Evolutionary conservation across 2,797 vertebrate species (phyloP), one percentile per base, ranked within the genome.

Genomic region (Danio albolineatus): DNA sequence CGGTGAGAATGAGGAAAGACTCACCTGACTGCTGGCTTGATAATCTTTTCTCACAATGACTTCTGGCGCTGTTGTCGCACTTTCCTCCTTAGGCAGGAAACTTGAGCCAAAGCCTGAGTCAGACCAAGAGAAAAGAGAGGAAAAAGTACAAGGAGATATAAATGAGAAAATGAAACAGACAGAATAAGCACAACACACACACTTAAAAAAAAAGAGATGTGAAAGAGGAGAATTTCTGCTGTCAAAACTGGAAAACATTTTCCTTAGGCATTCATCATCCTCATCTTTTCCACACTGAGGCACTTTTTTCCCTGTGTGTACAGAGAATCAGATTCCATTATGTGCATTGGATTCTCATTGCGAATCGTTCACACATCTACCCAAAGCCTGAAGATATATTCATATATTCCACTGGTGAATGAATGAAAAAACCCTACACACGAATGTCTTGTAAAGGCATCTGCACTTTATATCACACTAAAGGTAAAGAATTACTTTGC

Each of bases 31-130:
- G 93, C 96, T 95, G 80, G 94, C 93, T 91, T 97, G 96, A 89
- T 97, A 96, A 64, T 95, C 93, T 60, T 95, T 93, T 64, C 85
- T 91, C 80, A 92, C 91, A 86, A 93, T 94, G 89, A 95, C 94
- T 88, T 94, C 91, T 72, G 96, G 93, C 78, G 92, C 90, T 43
- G 93, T 88, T 44, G 95, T 95, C 74, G 95, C 77, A 64, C 97
- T 97, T 90, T 98, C 96, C 88, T 99, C 97, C 85, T 98, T 97
- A 71, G 96, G 96, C 83, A 97, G 95, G 90, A 98, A 98, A 88
- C 95, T 96, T 86, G 97, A 98, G 83, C 97, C 95, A 91, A 99
- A 99, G 89, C 95, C 97, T 99, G 88, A 84, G 56, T 80, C 73
- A 62, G 83, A 88, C 80, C 89, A 79, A 79, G n/a, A 79, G 46